Conservation (phyloP, 1,140 invertebrate genomes). For the Aporrectodea caliginosa region DNA sequence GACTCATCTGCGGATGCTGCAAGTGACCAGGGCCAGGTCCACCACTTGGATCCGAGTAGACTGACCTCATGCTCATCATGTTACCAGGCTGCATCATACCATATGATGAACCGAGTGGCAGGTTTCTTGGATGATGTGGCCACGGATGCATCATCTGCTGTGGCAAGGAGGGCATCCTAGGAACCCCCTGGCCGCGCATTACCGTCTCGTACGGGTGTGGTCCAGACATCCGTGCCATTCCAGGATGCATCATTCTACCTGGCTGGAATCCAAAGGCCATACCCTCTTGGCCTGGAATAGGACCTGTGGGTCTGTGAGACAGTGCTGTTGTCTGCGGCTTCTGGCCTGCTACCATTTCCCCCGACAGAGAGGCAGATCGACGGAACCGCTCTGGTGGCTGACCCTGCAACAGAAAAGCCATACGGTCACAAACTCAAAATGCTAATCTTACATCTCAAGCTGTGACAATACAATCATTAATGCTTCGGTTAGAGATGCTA, state of each 20-base stretch:
- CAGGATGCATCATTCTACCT: background rate
- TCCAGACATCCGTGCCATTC: background rate
- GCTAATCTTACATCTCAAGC: no score
- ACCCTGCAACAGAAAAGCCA: no score
- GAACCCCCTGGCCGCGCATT: background rate
- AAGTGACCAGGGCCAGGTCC: background rate
- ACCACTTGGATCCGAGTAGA: background rate
- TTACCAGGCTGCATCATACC: background rate
- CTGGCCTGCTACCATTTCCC: background rate
- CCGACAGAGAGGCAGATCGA: background rate
- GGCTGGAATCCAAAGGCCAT: background rate
- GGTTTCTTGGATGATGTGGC: background rate
- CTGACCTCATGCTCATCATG: background rate
- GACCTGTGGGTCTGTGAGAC: background rate
- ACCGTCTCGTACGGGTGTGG: background rate
- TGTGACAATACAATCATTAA: no score
- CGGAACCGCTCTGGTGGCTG: background rate
- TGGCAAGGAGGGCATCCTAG: background rate
- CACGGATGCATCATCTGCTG: background rate
- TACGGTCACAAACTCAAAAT: no score
- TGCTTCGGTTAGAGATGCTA: no score
- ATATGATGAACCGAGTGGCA: background rate
- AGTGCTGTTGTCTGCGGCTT: background rate
- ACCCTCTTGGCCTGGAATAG: background rate
- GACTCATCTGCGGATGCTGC: conserved; percentile 9